These are phyloP conservation scores for Stylophora pistillata DNA, from an alignment of 64 coral and sea anemone genomes.

Conservation along the genomic window DNA sequence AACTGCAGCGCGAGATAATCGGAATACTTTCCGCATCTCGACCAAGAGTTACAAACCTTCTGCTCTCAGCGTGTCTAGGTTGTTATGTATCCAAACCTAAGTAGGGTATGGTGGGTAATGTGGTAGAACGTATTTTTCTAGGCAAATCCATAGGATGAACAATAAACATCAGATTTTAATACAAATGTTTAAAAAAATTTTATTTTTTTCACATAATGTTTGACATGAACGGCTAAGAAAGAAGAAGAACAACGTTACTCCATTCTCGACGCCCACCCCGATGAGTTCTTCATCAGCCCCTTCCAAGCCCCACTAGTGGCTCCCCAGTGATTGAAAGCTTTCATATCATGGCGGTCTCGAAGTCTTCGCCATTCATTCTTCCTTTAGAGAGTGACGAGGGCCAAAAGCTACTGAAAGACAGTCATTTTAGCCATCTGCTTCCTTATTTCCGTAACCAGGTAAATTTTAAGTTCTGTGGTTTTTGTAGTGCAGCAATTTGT, in stretches of 20 bases:
- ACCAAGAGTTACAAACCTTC: background rate
- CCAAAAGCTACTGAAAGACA: slow-evolving; percentile 33
- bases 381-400: slow-evolving; percentile 27
- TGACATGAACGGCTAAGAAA: too few relatives aligned
- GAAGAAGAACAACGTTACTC: background rate
- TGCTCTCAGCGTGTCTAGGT: background rate
- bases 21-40: background rate
- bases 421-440: slow-evolving; percentile 4
- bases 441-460: slow-evolving; percentile 56
- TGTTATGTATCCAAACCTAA: too few relatives aligned
- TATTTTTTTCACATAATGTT: too few relatives aligned
- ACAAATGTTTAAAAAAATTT: too few relatives aligned
- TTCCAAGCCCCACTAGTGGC: background rate
- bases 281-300: background rate
- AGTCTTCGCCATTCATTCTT: background rate
- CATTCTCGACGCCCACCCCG: background rate
- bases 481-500: slow-evolving; percentile 57
- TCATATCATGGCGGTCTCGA: background rate
- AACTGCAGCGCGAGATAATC: background rate
- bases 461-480: slow-evolving; percentile 42
- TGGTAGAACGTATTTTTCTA: too few relatives aligned
- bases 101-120: too few relatives aligned
- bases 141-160: too few relatives aligned
- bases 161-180: too few relatives aligned
- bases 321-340: too few relatives aligned